Evolutionary conservation across 2,113 vertebrate genomes (phyloP), one percentile per base, ranked within the genome.

Genomic region (Meleagris gallopavo): DNA sequence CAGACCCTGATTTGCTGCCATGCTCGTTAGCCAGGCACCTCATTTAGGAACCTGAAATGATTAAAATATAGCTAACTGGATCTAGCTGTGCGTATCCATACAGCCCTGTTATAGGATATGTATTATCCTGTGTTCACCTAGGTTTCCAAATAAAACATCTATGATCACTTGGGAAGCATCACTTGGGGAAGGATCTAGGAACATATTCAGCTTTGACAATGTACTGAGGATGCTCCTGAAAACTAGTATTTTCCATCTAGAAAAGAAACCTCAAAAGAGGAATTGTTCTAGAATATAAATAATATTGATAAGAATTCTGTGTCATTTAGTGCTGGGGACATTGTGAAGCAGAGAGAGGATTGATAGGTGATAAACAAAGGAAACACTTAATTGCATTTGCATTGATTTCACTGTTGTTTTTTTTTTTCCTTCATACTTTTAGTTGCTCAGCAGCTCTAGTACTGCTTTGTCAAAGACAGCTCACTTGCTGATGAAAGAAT

Each of bases 21-120:
- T 32, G 48, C 40, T 66, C 45, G 1, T 75, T 64, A 16, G 4
- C 45, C 15, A 0, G 6, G 9, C 2, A 9, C 1, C 2, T 55
- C 21, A 6, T 43, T 70, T 30, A 57, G 65, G 69, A 70, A 41
- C 24, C 5, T 27, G 50, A 24, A 14, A 34, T 50, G 30, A 13
- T 60, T 73, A 34, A 62, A 82, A 30, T 13, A 41, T 27, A 72
- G 20, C 9, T 20, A 52, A 45, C 1, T 45, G 27, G 50, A 24
- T 78, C 48, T 21, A 43, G 65, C 24, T 55, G 38, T 3, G 15
- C 22, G 24, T 10, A 13, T 50, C 62, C 75, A 21, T 52, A 29
- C 19, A 62, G 34, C 30, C 87, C 32, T 78, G 41, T 45, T 57
- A 29, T 3, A 36, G 54, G 27, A 25, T 6, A 20, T 9, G 6